phyloP scores from a whole-genome alignment of 2,113 vertebrate species.

The Alethe castanea region DNA sequence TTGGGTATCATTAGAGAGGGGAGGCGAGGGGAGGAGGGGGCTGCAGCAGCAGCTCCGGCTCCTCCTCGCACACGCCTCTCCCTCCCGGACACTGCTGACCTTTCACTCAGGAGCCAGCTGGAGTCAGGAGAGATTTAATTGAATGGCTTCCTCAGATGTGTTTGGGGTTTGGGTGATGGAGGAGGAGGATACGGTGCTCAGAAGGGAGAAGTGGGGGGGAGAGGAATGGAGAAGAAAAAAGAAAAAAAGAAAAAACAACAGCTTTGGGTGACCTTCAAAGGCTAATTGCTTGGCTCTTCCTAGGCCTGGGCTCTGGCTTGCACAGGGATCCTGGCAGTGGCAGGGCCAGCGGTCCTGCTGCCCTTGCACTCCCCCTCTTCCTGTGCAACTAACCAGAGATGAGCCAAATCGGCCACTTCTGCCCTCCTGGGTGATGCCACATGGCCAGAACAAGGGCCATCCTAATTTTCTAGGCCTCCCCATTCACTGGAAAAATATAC shows the following conservation, averaged over 20 bases:
- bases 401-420: no score
- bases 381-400: no score
- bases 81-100: conserved; percentile 90
- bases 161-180: conserved; percentile 82
- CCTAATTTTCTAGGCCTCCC: conserved; percentile 64
- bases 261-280: conserved; percentile 87
- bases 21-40: conserved; percentile 23
- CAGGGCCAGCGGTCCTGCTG: conserved; percentile 55
- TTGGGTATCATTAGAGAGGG: conserved; percentile 89
- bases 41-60: not conserved
- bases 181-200: conserved; percentile 40
- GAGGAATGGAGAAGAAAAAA: not conserved
- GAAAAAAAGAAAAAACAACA: not conserved
- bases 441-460: conserved; percentile 42
- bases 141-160: conserved; percentile 91
- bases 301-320: conserved; percentile 70
- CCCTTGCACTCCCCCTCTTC: not conserved
- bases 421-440: conserved; percentile 30
- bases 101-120: conserved; percentile 95
- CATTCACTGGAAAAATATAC: conserved; percentile 29
- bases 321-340: conserved; percentile 60
- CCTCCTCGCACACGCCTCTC: conserved; percentile 66
- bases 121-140: conserved; percentile 93
- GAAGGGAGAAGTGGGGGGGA: not conserved
- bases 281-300: conserved; percentile 86